Evolutionary conservation across 2,113 vertebrate genomes (phyloP).

Genomic region (Gymnarchus niloticus): DNA sequence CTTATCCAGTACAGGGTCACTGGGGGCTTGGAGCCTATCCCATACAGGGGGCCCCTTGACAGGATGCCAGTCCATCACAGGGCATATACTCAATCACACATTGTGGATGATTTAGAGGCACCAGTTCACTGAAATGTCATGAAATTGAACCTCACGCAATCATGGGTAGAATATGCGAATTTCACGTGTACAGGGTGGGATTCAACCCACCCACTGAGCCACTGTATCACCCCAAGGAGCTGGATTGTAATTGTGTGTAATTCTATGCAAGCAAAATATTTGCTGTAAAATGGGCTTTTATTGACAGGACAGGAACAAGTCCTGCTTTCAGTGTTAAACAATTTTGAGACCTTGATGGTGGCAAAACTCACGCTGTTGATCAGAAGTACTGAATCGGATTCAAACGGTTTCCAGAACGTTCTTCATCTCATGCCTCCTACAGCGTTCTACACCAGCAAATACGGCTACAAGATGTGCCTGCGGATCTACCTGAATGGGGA

Average conservation of each 20-base stretch:
- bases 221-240: not conserved
- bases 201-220: not conserved
- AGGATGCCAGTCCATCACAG: no score
- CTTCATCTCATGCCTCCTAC: not conserved
- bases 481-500: slow-evolving; percentile 73
- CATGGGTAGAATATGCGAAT: not conserved
- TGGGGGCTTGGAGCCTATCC: not conserved
- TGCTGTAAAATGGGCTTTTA: not conserved
- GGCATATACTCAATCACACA: not conserved
- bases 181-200: not conserved
- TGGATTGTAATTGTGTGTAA: not conserved
- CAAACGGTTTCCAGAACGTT: not conserved
- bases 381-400: not conserved
- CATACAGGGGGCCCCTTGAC: no score
- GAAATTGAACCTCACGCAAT: not conserved
- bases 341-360: not conserved
- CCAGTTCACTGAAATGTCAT: no score
- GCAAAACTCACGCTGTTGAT: not conserved
- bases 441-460: slow-evolving; percentile 77
- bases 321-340: not conserved
- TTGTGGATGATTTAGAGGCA: no score
- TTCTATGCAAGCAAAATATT: not conserved
- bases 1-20: not conserved
- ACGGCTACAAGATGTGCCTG: slow-evolving; percentile 72
- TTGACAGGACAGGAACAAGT: no score